Base-by-base conservation (phyloP, 2,797 vertebrate species). In the Neoniphon sammara region DNA sequence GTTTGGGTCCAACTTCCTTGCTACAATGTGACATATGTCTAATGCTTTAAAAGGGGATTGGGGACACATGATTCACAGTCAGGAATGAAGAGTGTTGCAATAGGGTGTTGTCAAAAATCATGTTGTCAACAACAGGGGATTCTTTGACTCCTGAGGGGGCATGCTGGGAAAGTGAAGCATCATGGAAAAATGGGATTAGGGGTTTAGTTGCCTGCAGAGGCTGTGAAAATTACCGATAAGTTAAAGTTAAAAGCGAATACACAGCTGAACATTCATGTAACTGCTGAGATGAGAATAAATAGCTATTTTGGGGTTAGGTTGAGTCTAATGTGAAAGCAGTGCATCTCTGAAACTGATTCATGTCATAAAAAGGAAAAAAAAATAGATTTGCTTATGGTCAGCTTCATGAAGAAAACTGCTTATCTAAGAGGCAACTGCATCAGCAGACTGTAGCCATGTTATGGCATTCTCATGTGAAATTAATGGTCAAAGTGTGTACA, bases 341-440 rank as follows among this genome's bases (percentile, higher is more conserved):
- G n/a, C 50, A 23, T 21, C 50, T 15, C 14, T 39, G 46, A 47
- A 47, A n/a, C 46, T 17, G 18, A 47, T 70, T 57, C 2, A 39
- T 5, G 15, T 68, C 0, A n/a, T 36, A 20, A 3, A 46, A 17
- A 7, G 44, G 9, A 1, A 14, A 57, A 79, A 34, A 20, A 2
- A 34, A 7, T 2, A 1, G 5, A 8, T 65, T 64, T 46, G n/a
- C 0, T 55, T 5, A 49, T 72, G 50, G 52, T 66, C 46, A 64
- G 18, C 59, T 73, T 70, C 44, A 70, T 67, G 59, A 66, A 53
- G 23, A 42, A 63, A 82, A 27, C 1, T 60, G 47, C 39, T 61
- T 20, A 70, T 1, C 27, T 23, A 27, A n/a, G 23, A 71, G 49
- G n/a, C 3, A 44, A 23, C 12, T 14, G 39, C 46, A 7, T 52